Base-by-base conservation (phyloP, 2,113 vertebrate species). In the Collichthys lucidus region DNA sequence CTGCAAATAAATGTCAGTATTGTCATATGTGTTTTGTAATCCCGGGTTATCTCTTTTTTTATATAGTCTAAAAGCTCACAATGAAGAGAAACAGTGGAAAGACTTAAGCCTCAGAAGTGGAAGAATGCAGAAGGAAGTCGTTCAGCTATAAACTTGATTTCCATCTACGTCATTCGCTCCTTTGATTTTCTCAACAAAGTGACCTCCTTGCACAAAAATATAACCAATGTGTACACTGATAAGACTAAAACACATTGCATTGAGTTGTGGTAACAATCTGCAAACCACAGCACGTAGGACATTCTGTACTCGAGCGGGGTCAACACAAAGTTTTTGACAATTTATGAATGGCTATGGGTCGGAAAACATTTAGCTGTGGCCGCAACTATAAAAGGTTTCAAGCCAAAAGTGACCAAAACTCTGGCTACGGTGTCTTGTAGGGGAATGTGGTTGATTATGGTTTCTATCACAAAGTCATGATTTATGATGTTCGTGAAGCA, bases 171-270 rank as follows among this genome's bases (percentile, higher is more conserved):
- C 31, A 74, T 83, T 60, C 72, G 67, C 62, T 50, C 11, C 64
- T 76, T 77, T 9, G 40, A 79, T 49, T 75, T 75, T 77, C 79
- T 77, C 49, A 26, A 80, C 67, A 29, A 82, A 82, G 55, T 70
- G 66, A 59, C 63, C 66, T 72, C 63, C 77, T 63, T 61, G 59
- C 68, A 67, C 19, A 15, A 68, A 72, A 77, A 84, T 63, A 77
- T 20, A 84, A 88, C 86, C 78, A 88, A 81, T 80, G 62, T 76
- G 56, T 53, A n/a, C 65, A 52, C 69, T 63, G 85, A 89, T 86
- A 83, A 86, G 75, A 47, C 6, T 74, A 53, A 83, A 83, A 76
- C 49, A 79, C 56, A 52, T 61, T 47, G 47, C 20, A 44, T 20
- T 67, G 78, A 79, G 75, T 52, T 63, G 80, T 57, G 72, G 81